A percentile compares a stretch with the other conserved stretches of the same genome.
These are phyloP conservation scores for Rugalucina vietnamica DNA, from an alignment of 2,888 invertebrate genomes.

Conservation along the genomic window DNA sequence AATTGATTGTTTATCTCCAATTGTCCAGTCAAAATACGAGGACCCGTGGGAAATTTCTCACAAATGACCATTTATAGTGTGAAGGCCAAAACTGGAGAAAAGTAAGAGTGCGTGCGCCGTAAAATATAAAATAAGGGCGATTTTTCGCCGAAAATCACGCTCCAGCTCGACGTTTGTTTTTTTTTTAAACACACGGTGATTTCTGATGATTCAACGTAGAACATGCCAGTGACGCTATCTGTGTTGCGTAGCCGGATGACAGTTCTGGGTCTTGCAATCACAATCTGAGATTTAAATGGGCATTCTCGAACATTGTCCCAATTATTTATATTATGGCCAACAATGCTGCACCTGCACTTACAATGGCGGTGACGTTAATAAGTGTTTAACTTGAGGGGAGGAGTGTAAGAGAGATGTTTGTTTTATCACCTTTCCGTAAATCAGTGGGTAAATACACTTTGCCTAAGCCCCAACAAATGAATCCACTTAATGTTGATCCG, in stretches of 20 bases:
- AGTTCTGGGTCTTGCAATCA: too few species aligned
- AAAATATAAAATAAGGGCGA: too few species aligned
- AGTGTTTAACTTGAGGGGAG: not conserved
- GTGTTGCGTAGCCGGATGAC: too few species aligned
- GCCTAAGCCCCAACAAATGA: not conserved
- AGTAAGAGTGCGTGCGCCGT: too few species aligned
- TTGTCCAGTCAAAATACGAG: not conserved
- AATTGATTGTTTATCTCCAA: not conserved
- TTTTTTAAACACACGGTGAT: too few species aligned
- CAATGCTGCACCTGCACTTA: not conserved
- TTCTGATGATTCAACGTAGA: too few species aligned
- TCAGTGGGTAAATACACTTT: constrained; percentile 1
- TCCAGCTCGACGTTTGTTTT: too few species aligned
- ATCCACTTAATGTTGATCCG: not conserved
- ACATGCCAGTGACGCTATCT: too few species aligned
- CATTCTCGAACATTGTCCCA: too few species aligned
- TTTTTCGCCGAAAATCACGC: too few species aligned
- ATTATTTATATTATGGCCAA: not conserved
- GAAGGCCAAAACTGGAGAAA: too few species aligned
- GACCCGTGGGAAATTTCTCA: not conserved
- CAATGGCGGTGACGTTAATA: not conserved
- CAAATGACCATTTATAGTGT: not conserved
- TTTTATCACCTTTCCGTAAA: constrained; percentile 18
- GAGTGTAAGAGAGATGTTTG: constrained; percentile 1
- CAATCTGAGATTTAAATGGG: too few species aligned